Conservation (phyloP, 1,140 invertebrate genomes). For the Prorops nasuta region DNA sequence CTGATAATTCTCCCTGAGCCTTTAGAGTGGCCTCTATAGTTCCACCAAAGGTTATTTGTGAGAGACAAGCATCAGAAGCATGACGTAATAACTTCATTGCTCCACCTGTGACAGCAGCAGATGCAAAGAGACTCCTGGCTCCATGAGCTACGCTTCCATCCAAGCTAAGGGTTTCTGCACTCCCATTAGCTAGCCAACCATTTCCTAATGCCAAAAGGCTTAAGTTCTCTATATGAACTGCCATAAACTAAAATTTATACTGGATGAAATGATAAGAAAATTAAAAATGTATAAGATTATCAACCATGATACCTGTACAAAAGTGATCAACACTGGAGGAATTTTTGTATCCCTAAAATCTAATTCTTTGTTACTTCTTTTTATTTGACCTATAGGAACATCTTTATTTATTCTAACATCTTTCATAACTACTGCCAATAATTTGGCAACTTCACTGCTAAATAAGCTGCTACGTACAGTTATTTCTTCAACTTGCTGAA, state of each 20-base stretch:
- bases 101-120: constrained; percentile 63
- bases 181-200: constrained; percentile 74
- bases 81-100: constrained; percentile 55
- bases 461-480: constrained; percentile 85
- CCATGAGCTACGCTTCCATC: constrained; percentile 75
- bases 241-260: constrained; percentile 67
- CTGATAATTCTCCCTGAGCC: constrained; percentile 72
- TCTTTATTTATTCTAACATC: constrained; percentile 84
- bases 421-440: constrained; percentile 78
- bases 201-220: constrained; percentile 72
- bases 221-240: constrained; percentile 81
- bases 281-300: constrained; percentile 2
- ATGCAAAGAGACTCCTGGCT: constrained; percentile 72
- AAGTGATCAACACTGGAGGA: constrained; percentile 74
- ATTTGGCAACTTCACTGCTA: constrained; percentile 85
- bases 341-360: constrained; percentile 75
- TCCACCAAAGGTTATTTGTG: constrained; percentile 71
- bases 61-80: constrained; percentile 62
- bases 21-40: constrained; percentile 71
- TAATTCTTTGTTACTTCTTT: constrained; percentile 47
- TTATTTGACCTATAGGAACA: constrained; percentile 50
- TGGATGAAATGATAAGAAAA: not conserved
- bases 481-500: constrained; percentile 82
- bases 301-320: constrained; percentile 70
- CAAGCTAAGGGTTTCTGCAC: constrained; percentile 72